phyloP scores from a whole-genome alignment of 35 echinoderm and acorn worm species.

The Strongylocentrotus purpuratus region DNA sequence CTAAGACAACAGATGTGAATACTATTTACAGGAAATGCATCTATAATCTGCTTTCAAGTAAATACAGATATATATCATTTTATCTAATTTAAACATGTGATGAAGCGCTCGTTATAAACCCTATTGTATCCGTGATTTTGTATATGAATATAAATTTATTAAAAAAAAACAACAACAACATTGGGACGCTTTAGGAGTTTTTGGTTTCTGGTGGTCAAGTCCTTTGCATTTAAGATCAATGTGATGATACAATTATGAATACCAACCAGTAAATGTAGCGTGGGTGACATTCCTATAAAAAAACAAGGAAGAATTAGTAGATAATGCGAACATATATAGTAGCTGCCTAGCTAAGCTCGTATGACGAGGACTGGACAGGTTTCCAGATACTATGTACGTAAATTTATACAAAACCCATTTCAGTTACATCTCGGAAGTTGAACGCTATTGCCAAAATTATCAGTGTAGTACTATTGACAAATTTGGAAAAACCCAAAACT shows the following conservation, averaged over 20 bases:
- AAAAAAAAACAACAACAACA: background rate
- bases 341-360: background rate
- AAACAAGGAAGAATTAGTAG: background rate
- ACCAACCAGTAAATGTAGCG: background rate
- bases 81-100: too few species aligned
- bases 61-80: too few species aligned
- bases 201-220: background rate
- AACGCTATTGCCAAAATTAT: conserved; percentile 51
- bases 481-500: background rate
- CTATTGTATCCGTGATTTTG: conserved; percentile 46
- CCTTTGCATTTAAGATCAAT: conserved; percentile 1
- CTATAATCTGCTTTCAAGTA: too few species aligned
- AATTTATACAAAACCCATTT: conserved; percentile 66
- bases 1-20: too few species aligned
- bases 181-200: background rate
- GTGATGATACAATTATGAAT: conserved; percentile 6
- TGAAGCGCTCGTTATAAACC: too few species aligned
- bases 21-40: too few species aligned
- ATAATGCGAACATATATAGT: background rate
- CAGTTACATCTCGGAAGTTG: conserved; percentile 64
- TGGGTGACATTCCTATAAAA: background rate
- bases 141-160: conserved; percentile 35
- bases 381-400: conserved; percentile 57
- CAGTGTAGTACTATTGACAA: conserved; percentile 48
- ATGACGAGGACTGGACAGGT: conserved; percentile 36